A percentile compares a stretch with the other conserved stretches of the same genome.
phyloP scores from a whole-genome alignment of 2,797 vertebrate genomes.

The Borostomias antarcticus region DNA sequence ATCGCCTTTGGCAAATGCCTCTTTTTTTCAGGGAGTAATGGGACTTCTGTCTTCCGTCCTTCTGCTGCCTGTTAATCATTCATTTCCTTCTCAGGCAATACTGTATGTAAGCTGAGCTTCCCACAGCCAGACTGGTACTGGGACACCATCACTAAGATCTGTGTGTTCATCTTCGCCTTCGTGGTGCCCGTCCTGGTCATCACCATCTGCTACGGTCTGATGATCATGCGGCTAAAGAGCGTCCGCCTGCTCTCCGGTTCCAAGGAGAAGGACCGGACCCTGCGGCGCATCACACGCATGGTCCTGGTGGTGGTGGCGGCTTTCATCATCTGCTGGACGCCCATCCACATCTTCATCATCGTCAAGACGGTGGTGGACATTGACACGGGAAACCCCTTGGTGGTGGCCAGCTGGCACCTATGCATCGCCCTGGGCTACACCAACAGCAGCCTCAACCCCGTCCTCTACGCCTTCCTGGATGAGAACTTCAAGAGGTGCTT shows the following conservation, averaged over 20 bases:
- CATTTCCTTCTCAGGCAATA: conserved; percentile 73
- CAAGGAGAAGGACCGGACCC: conserved; percentile 92
- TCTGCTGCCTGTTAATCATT: not conserved
- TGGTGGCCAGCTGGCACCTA: conserved; percentile 90
- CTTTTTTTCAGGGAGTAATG: too few relatives aligned
- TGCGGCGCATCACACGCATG: conserved; percentile 95
- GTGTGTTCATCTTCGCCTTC: conserved; percentile 95
- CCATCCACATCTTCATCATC: conserved; percentile 98
- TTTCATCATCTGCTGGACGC: conserved; percentile 97
- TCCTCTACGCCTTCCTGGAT: conserved; percentile 94
- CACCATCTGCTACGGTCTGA: conserved; percentile 94
- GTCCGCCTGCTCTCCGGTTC: conserved; percentile 95
- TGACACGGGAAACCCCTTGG: conserved; percentile 83
- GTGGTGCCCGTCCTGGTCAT: conserved; percentile 93
- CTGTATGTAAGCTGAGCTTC: conserved; percentile 85
- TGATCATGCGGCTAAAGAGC: conserved; percentile 93
- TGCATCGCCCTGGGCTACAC: conserved; percentile 95
- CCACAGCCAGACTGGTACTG: conserved; percentile 89
- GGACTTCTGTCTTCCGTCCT: too few relatives aligned
- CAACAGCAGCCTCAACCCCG: conserved; percentile 97
- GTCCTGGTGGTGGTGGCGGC: conserved; percentile 95
- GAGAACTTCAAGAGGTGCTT: conserved; percentile 98
- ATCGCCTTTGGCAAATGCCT: too few relatives aligned
- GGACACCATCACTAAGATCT: conserved; percentile 93
- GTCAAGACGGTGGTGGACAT: conserved; percentile 89